These are phyloP conservation scores for Radopholus similis DNA, from an alignment of 1,140 invertebrate species.

Conservation along the genomic window DNA sequence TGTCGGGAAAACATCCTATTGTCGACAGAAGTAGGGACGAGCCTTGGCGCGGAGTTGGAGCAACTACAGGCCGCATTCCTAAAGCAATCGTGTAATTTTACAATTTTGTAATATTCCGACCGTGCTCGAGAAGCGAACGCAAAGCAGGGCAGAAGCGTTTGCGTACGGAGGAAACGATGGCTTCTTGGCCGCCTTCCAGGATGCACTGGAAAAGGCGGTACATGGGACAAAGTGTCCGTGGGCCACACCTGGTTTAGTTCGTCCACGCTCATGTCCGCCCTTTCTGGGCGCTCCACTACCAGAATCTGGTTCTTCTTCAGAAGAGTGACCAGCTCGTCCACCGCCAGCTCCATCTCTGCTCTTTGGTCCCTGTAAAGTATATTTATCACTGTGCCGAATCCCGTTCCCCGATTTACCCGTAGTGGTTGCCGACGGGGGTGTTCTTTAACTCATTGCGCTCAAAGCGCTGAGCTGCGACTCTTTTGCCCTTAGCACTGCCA, in stretches of 20 bases:
- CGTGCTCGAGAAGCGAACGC: slow-evolving; percentile 87
- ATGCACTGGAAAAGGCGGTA: slow-evolving; percentile 61
- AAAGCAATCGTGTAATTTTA: too few species aligned
- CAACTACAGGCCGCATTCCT: background rate
- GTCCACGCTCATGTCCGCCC: slow-evolving; percentile 67
- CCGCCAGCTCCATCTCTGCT: slow-evolving; percentile 83
- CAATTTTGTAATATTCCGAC: too few species aligned
- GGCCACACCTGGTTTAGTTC: slow-evolving; percentile 63
- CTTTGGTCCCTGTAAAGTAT: slow-evolving; percentile 73
- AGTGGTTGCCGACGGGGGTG: slow-evolving; percentile 79
- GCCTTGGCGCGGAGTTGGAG: background rate
- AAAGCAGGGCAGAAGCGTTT: slow-evolving; percentile 84
- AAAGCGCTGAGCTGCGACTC: slow-evolving; percentile 62
- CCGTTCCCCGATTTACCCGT: slow-evolving; percentile 68
- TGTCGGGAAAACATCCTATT: slow-evolving; percentile 76
- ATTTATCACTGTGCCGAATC: background rate
- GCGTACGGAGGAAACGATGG: slow-evolving; percentile 79
- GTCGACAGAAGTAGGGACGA: slow-evolving; percentile 58
- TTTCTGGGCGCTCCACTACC: slow-evolving; percentile 54
- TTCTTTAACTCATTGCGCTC: slow-evolving; percentile 79
- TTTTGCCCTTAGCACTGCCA: background rate
- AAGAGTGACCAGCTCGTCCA: slow-evolving; percentile 72
- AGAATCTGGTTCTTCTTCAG: slow-evolving; percentile 52
- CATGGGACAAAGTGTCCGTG: background rate
- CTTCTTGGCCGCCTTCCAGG: slow-evolving; percentile 67